Evolutionary conservation across 1,140 invertebrate species (phyloP), one percentile per base, ranked within the genome.

Genomic region (Pollicipes pollicipes): DNA sequence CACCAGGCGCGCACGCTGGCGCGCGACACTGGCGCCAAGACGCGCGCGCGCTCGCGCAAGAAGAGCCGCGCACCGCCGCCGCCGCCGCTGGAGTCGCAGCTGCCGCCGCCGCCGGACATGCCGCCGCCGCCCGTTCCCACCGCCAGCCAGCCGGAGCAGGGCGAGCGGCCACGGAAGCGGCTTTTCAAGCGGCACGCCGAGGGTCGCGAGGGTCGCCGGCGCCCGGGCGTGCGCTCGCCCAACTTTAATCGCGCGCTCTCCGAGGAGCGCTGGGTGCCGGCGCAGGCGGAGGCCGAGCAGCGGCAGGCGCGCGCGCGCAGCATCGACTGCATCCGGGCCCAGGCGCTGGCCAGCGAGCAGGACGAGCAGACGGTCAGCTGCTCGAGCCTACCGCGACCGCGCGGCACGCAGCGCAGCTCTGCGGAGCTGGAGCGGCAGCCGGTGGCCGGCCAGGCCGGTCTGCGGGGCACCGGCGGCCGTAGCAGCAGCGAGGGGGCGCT

Each of bases 11-110:
- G 75, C 16, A 72, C 75, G 0, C 74, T 73, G 30, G 73, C 74
- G 37, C 76, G 76, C 71, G 77, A 80, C 67, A 79, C 77, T 73
- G 78, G 79, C 17, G 77, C 80, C 24, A 81, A 80, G 69, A 77
- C 78, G 63, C 77, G 79, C 68, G 80, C 81, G 13, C 74, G 74
- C 35, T 75, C 75, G 27, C 73, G 74, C 69, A 75, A 75, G 45
- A 73, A 73, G 45, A 71, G 74, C 71, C 71, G 73, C 31, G 75
- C 75, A 1, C 75, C 75, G 68, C 72, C 74, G 28, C 70, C 71
- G n/a, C 73, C 75, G 30, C 30, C 30, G 8, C n/a, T 29, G 30
- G 66, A 68, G 6, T 30, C 29, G 27, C 58, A 70, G 6, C 58
- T 70, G 10, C 68, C 72, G 58, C 45, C 45, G 2, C 45, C 45